Evolutionary conservation across 2,888 invertebrate genomes (phyloP), one percentile per base, ranked within the genome.

Genomic region (Geophilus truncorum): DNA sequence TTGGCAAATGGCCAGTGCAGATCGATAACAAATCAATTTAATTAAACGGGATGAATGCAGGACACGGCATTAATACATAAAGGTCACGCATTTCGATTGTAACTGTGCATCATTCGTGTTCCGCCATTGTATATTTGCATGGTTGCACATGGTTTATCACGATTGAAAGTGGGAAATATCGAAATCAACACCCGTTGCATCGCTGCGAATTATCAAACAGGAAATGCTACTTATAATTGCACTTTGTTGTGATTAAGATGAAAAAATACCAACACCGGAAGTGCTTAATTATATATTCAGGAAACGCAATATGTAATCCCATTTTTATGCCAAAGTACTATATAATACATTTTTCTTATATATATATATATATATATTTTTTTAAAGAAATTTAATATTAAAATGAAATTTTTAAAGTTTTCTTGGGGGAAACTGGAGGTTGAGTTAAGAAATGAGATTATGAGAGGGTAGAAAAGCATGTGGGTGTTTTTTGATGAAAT

Each of bases 11-110:
- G 7, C 62, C 62, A 62, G 62, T 25, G 45, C 32, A n/a, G 62
- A 62, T 62, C 62, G 62, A 62, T 62, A 5, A 62, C 62, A 62
- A 62, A 62, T 62, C 62, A 62, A 62, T 62, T 62, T 62, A 62
- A 62, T 62, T 62, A 62, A 62, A 62, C 62, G 18, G 32, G 45
- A 45, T 45, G 45, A 12, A 45, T 45, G 3, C n/a, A 25, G 62
- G 62, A 62, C 62, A 62, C 15, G 62, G 62, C 25, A 62, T 62
- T 62, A 62, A 62, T 62, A 62, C 62, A 62, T 15, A 62, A 28
- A 62, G 62, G 62, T 62, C 62, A 28, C 28, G 62, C 62, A 28
- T 62, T 23, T 62, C 62, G 28, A 62, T 62, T 62, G 62, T 62
- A 62, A 15, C 62, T 23, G 62, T 62, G 62, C 62, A 62, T 62